Evolutionary conservation across 2,888 invertebrate genomes (phyloP), one percentile per base, ranked within the genome.

Genomic region (Diogma glabrata): DNA sequence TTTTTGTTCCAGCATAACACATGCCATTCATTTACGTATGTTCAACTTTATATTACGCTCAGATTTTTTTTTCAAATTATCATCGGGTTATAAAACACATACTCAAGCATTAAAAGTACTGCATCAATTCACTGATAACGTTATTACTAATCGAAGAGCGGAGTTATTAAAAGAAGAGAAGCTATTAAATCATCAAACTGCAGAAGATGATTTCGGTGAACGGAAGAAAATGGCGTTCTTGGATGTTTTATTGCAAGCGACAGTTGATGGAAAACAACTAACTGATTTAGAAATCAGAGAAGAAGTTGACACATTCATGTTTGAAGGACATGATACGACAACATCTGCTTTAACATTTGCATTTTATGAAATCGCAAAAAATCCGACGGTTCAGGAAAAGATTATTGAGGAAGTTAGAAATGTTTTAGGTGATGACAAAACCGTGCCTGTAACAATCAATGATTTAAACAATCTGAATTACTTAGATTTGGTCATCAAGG

Each of bases 301-400:
- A 62, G 81, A 84, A 70, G 80, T 83, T 1, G 79, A 83, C 54
- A 84, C 84, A 0, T 82, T 84, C 57, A 79, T 83, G 77, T 84
- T 84, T 64, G 82, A 78, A 53, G 68, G 68, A 2, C 67, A 67
- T 17, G 67, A 69, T 23, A 68, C 68, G 8, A 66, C 67, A 10
- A 60, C 65, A 0, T 61, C 62, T 12, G 66, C 60, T 1, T 56
- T 66, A 2, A 57, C 59, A 20, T 67, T 66, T 19, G 57, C 60
- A 9, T 54, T 68, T 1, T 58, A 60, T 52, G 49, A 56, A 20
- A 55, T 68, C 16, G 60, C 68, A 1, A 54, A 63, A 6, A 55
- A 69, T 60, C 57, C 62, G 0, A 49, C 60, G 4, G 61, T 65
- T 3, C 69, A 69, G 54, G 28, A 53, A 2, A 63, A 63, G 51